Evolutionary conservation across 2,888 invertebrate species (phyloP), one percentile per base, ranked within the genome.

Genomic region (Polydrusus tereticollis): DNA sequence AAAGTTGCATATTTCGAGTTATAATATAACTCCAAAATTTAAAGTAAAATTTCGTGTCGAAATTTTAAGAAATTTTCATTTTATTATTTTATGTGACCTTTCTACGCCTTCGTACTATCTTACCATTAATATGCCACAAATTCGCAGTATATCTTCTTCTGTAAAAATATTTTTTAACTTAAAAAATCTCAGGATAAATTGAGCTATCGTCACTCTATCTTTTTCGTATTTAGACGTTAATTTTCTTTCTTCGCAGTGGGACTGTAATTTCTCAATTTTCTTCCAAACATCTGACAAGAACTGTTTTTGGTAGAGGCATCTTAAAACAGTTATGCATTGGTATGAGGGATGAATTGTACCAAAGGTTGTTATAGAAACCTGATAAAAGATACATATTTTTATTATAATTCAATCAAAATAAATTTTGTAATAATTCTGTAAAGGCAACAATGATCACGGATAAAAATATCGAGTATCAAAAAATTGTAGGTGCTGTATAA

Each of bases 51-150:
- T n/a, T n/a, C n/a, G n/a, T n/a, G n/a, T n/a, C n/a, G n/a, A n/a
- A n/a, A n/a, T n/a, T n/a, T n/a, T n/a, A n/a, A n/a, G n/a, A n/a
- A n/a, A n/a, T n/a, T n/a, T n/a, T n/a, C n/a, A n/a, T n/a, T n/a
- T n/a, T n/a, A n/a, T n/a, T n/a, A n/a, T n/a, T n/a, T n/a, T n/a
- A n/a, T n/a, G n/a, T n/a, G n/a, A n/a, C n/a, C n/a, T n/a, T n/a
- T n/a, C n/a, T n/a, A n/a, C n/a, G n/a, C n/a, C n/a, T n/a, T n/a
- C n/a, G n/a, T n/a, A n/a, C n/a, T n/a, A n/a, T 72, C 78, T 84
- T 80, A 92, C 94, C 89, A 93, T 93, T 26, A 95, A 82, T 66
- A 94, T 92, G 0, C 95, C 94, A 76, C 91, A 91, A 57, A 94
- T 88, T 75, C 87, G 90, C 86, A 93, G 88, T 60, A 96, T 92